Percentiles rank a stretch among this genome's conserved stretches.
These are phyloP conservation scores for Drosophila paramelanica DNA, from an alignment of 2,888 invertebrate genomes.

Conservation along the genomic window DNA sequence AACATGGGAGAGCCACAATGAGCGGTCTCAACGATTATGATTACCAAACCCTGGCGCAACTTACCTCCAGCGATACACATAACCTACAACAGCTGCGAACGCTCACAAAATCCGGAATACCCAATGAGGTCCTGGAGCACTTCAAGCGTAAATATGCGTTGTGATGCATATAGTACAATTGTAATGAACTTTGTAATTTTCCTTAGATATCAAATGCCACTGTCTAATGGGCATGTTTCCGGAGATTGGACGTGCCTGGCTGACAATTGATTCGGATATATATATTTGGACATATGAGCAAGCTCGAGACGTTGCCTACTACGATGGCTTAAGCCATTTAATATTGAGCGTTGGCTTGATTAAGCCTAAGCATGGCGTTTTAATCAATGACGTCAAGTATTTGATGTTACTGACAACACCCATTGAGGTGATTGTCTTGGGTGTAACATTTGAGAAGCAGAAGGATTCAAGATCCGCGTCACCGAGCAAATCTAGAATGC, in stretches of 20 bases:
- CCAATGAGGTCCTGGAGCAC: slow-evolving; percentile 97
- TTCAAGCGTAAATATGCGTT: slow-evolving; percentile 90
- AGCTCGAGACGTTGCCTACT: slow-evolving; percentile 97
- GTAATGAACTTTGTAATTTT: neutral
- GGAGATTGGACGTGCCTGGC: slow-evolving; percentile 97
- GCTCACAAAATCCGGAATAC: slow-evolving; percentile 93
- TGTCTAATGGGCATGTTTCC: slow-evolving; percentile 99
- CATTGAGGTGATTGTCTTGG: slow-evolving; percentile 91
- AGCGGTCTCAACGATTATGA: slow-evolving; percentile 96
- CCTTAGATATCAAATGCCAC: slow-evolving; percentile 95
- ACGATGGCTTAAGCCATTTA: slow-evolving; percentile 97
- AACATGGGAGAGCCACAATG: slow-evolving; percentile 91
- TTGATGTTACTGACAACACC: slow-evolving; percentile 97
- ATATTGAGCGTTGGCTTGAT: slow-evolving; percentile 97
- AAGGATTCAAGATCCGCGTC: slow-evolving; percentile 32
- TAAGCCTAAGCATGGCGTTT: slow-evolving; percentile 94
- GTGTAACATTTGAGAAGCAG: slow-evolving; percentile 83
- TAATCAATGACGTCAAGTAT: slow-evolving; percentile 95
- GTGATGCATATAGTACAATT: slow-evolving; percentile 6
- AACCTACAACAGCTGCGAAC: slow-evolving; percentile 91
- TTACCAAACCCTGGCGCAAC: slow-evolving; percentile 92
- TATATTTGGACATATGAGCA: slow-evolving; percentile 98
- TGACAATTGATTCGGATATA: slow-evolving; percentile 98
- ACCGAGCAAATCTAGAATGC: slow-evolving; percentile 89
- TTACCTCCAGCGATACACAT: slow-evolving; percentile 89